phyloP scores from a whole-genome alignment of 2,797 vertebrate species.

The Arctocebus calabarensis region DNA sequence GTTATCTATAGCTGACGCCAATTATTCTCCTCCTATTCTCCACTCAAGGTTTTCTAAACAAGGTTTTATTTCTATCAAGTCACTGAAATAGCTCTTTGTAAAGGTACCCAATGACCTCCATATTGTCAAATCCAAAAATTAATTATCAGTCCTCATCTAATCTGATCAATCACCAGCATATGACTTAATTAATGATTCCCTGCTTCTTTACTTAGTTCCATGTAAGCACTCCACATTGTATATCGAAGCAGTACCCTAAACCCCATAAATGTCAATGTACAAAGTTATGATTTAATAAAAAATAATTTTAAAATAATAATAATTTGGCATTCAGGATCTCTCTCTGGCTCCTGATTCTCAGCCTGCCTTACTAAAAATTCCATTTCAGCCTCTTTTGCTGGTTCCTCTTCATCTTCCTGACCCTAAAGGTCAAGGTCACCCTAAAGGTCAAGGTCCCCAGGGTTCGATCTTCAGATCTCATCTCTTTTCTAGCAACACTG shows the following conservation, averaged over 20 bases:
- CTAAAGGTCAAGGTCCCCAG: neutral
- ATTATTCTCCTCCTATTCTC: conserved; percentile 16
- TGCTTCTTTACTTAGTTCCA: neutral
- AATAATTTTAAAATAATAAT: too few relatives aligned
- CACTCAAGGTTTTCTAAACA: neutral
- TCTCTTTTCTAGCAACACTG: neutral
- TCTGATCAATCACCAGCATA: neutral
- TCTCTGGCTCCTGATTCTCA: conserved; percentile 13
- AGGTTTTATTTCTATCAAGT: conserved; percentile 1
- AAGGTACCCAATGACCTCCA: neutral
- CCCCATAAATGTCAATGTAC: too few relatives aligned
- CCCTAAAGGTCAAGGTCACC: neutral
- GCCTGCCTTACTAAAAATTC: conserved; percentile 5
- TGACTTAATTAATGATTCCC: conserved; percentile 14
- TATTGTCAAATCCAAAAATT: conserved; percentile 6
- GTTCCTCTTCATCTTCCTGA: neutral
- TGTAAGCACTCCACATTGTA: too few relatives aligned
- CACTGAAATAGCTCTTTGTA: neutral
- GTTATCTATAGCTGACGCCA: neutral
- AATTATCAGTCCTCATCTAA: conserved; percentile 30
- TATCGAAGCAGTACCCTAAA: too few relatives aligned
- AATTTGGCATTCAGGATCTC: neutral
- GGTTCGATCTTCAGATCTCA: neutral
- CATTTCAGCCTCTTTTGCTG: neutral
- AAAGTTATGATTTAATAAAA: too few relatives aligned